Evolutionary conservation across 2,113 vertebrate genomes (phyloP).

Genomic region (Larimichthys polyactis): DNA sequence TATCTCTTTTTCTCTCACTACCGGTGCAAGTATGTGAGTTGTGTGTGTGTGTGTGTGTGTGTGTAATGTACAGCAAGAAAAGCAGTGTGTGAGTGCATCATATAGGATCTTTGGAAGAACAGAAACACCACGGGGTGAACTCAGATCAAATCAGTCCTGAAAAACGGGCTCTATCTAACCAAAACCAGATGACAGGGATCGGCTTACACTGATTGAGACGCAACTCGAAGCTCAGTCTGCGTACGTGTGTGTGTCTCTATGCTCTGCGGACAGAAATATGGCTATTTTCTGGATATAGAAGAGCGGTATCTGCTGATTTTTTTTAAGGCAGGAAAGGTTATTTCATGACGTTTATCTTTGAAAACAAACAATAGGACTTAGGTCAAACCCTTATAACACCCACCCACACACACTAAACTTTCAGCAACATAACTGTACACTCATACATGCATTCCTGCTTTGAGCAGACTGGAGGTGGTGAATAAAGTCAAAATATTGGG

Average conservation of each 20-base stretch:
- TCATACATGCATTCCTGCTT: constrained; percentile 28
- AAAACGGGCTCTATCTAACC: constrained; percentile 59
- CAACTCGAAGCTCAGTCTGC: constrained; percentile 39
- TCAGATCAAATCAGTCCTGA: constrained; percentile 72
- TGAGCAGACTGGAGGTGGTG: constrained; percentile 1
- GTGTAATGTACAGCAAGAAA: constrained; percentile 44
- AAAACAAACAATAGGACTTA: constrained; percentile 16
- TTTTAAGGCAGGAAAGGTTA: constrained; percentile 10
- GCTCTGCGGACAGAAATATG: constrained; percentile 26
- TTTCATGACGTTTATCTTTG: constrained; percentile 20
- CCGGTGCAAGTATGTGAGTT: constrained; percentile 24
- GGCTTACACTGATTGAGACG: constrained; percentile 67
- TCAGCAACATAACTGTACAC: background rate
- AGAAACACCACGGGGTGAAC: constrained; percentile 65
- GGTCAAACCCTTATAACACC: background rate
- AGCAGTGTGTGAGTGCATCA: constrained; percentile 53
- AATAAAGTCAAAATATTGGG: constrained; percentile 50
- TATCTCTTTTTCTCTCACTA: constrained; percentile 47
- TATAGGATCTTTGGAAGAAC: constrained; percentile 25
- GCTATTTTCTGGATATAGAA: constrained; percentile 49
- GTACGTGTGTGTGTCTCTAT: constrained; percentile 4
- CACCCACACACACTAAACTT: background rate
- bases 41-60: constrained; percentile 35
- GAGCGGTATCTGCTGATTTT: constrained; percentile 17
- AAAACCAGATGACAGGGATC: constrained; percentile 77